Evolutionary conservation across 2,113 vertebrate species (phyloP).

Genomic region (Uria aalge): DNA sequence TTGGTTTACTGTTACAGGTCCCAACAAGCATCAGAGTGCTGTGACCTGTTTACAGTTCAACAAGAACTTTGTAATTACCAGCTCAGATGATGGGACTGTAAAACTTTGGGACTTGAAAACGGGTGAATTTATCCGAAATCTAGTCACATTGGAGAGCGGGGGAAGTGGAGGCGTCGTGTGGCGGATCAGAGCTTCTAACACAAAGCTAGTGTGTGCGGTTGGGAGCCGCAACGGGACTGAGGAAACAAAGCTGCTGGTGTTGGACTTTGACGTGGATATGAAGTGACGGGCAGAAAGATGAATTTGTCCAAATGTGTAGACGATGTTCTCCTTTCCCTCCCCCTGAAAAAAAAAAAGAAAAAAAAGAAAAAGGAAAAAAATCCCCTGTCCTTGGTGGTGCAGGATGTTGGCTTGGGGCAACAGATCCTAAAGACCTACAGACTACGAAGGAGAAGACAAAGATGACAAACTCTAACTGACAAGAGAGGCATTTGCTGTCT

Average conservation of each 20-base stretch:
- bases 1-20: slow-evolving; percentile 79
- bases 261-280: slow-evolving; percentile 99
- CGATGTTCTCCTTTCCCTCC: slow-evolving; percentile 71
- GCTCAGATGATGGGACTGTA: slow-evolving; percentile 98
- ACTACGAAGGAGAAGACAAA: slow-evolving; percentile 73
- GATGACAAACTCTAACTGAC: slow-evolving; percentile 75
- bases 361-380: slow-evolving; percentile 38
- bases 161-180: slow-evolving; percentile 98
- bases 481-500: slow-evolving; percentile 72
- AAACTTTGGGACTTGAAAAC: slow-evolving; percentile 99
- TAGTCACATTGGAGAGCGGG: slow-evolving; percentile 98
- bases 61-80: slow-evolving; percentile 99
- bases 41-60: slow-evolving; percentile 99
- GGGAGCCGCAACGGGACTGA: slow-evolving; percentile 99
- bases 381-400: slow-evolving; percentile 82
- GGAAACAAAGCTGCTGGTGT: slow-evolving; percentile 99
- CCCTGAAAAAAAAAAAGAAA: slow-evolving; percentile 23
- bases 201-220: slow-evolving; percentile 97
- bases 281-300: slow-evolving; percentile 85
- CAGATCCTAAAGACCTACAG: slow-evolving; percentile 82
- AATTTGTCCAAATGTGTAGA: slow-evolving; percentile 76
- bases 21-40: slow-evolving; percentile 99
- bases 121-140: slow-evolving; percentile 99
- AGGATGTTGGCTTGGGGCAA: slow-evolving; percentile 84
- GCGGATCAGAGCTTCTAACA: slow-evolving; percentile 98